phyloP scores from a whole-genome alignment of 2,113 vertebrate genomes.

The Mesocricetus auratus region DNA sequence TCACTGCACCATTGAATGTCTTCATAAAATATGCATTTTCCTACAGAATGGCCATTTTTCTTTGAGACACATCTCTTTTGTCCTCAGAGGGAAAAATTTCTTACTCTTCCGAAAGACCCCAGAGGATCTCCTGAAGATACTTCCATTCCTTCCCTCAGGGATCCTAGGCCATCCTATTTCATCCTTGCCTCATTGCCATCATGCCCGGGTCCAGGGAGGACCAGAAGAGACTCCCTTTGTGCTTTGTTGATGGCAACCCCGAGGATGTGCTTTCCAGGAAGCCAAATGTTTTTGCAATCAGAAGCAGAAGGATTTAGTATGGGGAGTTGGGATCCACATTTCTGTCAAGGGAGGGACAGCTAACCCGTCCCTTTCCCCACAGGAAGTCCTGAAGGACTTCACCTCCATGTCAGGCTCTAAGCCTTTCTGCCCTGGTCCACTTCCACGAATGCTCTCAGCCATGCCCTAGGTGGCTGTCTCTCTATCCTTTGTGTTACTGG shows the following conservation, averaged over 20 bases:
- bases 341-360: constrained; percentile 43
- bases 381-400: background rate
- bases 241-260: constrained; percentile 21
- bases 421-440: background rate
- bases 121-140: background rate
- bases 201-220: background rate
- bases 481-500: background rate
- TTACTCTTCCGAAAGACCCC: constrained; percentile 49
- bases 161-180: background rate
- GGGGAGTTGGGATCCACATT: background rate
- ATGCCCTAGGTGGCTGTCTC: background rate
- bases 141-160: background rate
- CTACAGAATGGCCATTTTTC: constrained; percentile 46
- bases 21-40: constrained; percentile 60
- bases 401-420: background rate
- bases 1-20: background rate
- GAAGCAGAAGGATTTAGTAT: constrained; percentile 43
- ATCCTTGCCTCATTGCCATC: background rate
- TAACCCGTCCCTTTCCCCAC: background rate
- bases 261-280: constrained; percentile 62
- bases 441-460: background rate
- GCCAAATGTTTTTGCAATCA: constrained; percentile 72
- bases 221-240: constrained; percentile 39
- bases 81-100: constrained; percentile 5
- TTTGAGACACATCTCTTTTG: constrained; percentile 60